These are phyloP conservation scores for Vannuccia rotundouncinata DNA, from an alignment of 2,888 invertebrate species.

Conservation along the genomic window DNA sequence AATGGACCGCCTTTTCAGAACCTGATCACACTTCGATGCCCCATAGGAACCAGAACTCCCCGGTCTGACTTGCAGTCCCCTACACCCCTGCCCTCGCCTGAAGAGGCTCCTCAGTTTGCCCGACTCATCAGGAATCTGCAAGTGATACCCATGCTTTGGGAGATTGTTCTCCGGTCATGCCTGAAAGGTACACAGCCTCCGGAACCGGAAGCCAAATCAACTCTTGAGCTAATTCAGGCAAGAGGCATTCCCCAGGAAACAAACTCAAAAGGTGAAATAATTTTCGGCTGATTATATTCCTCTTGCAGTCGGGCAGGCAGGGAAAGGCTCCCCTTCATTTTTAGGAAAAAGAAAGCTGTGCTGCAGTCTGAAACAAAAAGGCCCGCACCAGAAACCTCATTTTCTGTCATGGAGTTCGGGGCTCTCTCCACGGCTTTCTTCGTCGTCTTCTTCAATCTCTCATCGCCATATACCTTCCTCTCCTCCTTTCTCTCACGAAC, in stretches of 20 bases:
- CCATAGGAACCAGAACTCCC: neutral
- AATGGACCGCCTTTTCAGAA: neutral
- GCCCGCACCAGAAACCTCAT: no score
- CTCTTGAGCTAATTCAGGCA: conserved; percentile 11
- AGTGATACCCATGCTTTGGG: neutral
- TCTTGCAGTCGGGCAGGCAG: neutral
- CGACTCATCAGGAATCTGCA: neutral
- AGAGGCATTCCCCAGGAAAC: neutral
- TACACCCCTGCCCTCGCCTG: neutral
- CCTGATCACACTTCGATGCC: conserved; percentile 1
- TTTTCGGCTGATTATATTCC: neutral
- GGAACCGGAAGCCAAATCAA: conserved; percentile 2
- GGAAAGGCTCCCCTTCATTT: no score
- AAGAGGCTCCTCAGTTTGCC: neutral
- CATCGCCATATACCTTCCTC: neutral
- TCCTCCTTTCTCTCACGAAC: neutral
- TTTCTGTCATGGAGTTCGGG: no score
- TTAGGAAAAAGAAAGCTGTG: no score
- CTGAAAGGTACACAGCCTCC: neutral
- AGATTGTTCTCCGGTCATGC: conserved; percentile 13
- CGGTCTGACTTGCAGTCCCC: neutral
- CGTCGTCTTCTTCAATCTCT: neutral
- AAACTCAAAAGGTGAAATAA: neutral
- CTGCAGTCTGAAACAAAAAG: conserved; percentile 1
- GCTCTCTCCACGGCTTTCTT: neutral